Conservation (phyloP, 1,140 invertebrate species). For the Papilio helenus region DNA sequence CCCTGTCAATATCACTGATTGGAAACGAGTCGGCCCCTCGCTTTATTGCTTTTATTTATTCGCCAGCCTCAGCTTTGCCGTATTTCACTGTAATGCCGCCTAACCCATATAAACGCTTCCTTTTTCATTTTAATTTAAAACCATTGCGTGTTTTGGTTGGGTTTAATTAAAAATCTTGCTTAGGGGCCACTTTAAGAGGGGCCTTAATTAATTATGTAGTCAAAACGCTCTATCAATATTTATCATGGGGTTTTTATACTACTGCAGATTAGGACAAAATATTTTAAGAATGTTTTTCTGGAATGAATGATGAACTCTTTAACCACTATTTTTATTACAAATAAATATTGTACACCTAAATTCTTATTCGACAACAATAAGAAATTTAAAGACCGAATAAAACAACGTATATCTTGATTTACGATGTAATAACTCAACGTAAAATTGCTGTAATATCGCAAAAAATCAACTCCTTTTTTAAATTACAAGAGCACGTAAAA, state of each 20-base stretch:
- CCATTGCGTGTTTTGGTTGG: slow-evolving; percentile 35
- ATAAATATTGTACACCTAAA: too few species aligned
- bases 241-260: not conserved
- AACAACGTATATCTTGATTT: slow-evolving; percentile 4
- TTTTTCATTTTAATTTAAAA: slow-evolving; percentile 37
- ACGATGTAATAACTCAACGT: not conserved
- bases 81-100: slow-evolving; percentile 41
- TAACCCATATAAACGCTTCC: slow-evolving; percentile 33
- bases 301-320: too few species aligned
- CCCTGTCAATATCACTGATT: slow-evolving; percentile 69
- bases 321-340: too few species aligned
- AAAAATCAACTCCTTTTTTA: not conserved
- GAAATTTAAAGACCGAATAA: not conserved
- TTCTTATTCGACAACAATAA: not conserved
- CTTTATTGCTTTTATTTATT: slow-evolving; percentile 63
- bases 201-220: slow-evolving; percentile 18
- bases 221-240: slow-evolving; percentile 13
- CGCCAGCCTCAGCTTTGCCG: slow-evolving; percentile 39
- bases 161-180: slow-evolving; percentile 31
- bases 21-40: slow-evolving; percentile 50
- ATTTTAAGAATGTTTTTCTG: not conserved
- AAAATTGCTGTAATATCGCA: slow-evolving; percentile 16
- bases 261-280: not conserved
- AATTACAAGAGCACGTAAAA: not conserved
- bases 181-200: slow-evolving; percentile 21